Conservation (phyloP, 1,140 invertebrate genomes). For the Pseudomyrmex concolor region DNA sequence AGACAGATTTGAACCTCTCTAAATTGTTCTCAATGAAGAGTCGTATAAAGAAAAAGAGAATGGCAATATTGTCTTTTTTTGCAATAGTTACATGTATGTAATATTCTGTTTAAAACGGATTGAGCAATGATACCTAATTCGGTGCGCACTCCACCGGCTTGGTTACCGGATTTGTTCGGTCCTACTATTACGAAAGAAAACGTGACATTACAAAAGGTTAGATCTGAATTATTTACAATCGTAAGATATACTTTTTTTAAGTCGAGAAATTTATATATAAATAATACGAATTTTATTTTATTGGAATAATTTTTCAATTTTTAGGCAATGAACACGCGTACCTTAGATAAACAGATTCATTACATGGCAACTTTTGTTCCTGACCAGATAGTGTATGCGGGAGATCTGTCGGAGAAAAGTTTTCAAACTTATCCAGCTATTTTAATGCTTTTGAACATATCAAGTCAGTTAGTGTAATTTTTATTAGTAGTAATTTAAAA, state of each 20-base stretch:
- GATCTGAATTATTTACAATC: not conserved
- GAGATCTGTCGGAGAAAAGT: slow-evolving; percentile 53
- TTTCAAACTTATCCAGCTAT: slow-evolving; percentile 54
- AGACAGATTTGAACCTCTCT: not conserved
- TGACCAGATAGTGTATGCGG: slow-evolving; percentile 69
- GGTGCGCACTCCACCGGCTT: not conserved
- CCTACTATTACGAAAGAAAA: slow-evolving; percentile 65
- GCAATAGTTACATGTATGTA: no score
- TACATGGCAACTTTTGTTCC: slow-evolving; percentile 73
- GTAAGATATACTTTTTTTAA: not conserved
- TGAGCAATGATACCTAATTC: not conserved
- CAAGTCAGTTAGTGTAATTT: slow-evolving; percentile 43
- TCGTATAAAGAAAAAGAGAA: not conserved
- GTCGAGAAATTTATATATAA: not conserved
- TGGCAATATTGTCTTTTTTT: no score
- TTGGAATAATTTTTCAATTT: no score
- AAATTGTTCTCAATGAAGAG: not conserved
- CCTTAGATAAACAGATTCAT: slow-evolving; percentile 42
- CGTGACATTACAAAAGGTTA: slow-evolving; percentile 73
- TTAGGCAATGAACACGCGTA: slow-evolving; percentile 61
- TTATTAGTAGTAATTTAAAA: not conserved
- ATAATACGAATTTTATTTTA: not conserved
- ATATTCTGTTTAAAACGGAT: not conserved
- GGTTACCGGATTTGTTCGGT: slow-evolving; percentile 72
- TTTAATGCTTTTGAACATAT: slow-evolving; percentile 63